Percentiles rank a stretch among this genome's conserved stretches.
These are phyloP conservation scores for Prietella phreatophila DNA, from an alignment of 2,113 vertebrate species.

Conservation along the genomic window DNA sequence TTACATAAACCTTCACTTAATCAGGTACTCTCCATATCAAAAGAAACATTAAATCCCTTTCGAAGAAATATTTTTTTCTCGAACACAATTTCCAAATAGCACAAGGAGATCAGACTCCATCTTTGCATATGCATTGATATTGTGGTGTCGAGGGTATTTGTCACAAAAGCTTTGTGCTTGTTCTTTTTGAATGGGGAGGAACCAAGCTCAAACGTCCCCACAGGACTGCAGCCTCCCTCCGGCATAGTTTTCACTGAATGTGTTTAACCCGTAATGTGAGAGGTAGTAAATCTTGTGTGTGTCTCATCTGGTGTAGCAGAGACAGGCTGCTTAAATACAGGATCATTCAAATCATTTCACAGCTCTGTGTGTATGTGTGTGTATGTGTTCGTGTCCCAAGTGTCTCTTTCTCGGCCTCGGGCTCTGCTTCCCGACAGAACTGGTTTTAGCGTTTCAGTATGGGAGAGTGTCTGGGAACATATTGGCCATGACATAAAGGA, in stretches of 20 bases:
- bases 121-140: conserved; percentile 66
- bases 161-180: conserved; percentile 58
- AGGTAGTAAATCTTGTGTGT: conserved; percentile 66
- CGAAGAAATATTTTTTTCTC: neutral
- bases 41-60: conserved; percentile 18
- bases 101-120: conserved; percentile 21
- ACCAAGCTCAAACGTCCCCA: conserved; percentile 68
- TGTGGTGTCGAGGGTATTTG: conserved; percentile 65
- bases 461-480: conserved; percentile 75
- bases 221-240: conserved; percentile 66
- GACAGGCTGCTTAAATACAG: conserved; percentile 77
- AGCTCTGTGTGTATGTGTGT: conserved; percentile 54
- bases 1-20: conserved; percentile 9
- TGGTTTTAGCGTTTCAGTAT: conserved; percentile 74
- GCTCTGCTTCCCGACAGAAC: conserved; percentile 69
- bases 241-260: conserved; percentile 59
- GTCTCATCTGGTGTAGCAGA: conserved; percentile 71
- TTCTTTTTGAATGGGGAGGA: conserved; percentile 65
- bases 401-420: conserved; percentile 67
- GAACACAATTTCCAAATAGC: conserved; percentile 12
- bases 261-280: conserved; percentile 62
- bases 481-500: conserved; percentile 76
- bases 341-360: conserved; percentile 76
- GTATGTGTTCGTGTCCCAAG: conserved; percentile 63
- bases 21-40: neutral